A percentile compares a stretch with the other conserved stretches of the same genome.
Evolutionary conservation across 1,140 invertebrate species (phyloP).

Genomic region (Ostrea edulis): DNA sequence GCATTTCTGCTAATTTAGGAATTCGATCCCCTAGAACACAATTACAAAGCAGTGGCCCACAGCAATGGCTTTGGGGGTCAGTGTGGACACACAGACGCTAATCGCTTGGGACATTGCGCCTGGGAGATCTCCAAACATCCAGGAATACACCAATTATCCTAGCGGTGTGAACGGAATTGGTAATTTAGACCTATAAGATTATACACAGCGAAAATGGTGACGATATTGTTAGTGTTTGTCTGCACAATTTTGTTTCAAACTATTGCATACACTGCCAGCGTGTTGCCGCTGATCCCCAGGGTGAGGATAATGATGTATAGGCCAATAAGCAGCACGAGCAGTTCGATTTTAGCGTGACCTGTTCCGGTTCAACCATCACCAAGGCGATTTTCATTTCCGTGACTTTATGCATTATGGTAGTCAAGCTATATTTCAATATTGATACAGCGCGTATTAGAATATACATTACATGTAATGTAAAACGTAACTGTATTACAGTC

Average conservation of each 20-base stretch:
- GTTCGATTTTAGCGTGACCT: constrained; percentile 66
- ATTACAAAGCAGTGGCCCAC: constrained; percentile 98
- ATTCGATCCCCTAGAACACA: constrained; percentile 79
- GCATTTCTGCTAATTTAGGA: too few species aligned
- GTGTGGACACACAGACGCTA: constrained; percentile 95
- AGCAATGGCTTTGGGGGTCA: constrained; percentile 97
- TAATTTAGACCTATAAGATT: constrained; percentile 94
- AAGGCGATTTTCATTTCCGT: too few species aligned
- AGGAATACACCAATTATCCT: constrained; percentile 91
- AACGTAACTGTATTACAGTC: too few species aligned
- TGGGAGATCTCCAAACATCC: constrained; percentile 94
- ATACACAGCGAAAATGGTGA: constrained; percentile 96
- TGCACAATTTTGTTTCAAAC: constrained; percentile 95
- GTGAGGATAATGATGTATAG: constrained; percentile 93
- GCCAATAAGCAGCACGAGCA: constrained; percentile 86
- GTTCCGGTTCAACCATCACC: background rate
- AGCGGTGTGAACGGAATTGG: constrained; percentile 88
- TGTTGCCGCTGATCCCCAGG: constrained; percentile 94
- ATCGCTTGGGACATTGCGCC: constrained; percentile 92
- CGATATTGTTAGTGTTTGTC: constrained; percentile 98
- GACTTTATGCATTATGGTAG: too few species aligned
- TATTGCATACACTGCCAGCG: constrained; percentile 92
- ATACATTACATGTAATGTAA: too few species aligned
- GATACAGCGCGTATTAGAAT: too few species aligned
- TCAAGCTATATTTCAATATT: too few species aligned